These are phyloP conservation scores for Polyploca ridens DNA, from an alignment of 2,888 invertebrate species.

Conservation along the genomic window DNA sequence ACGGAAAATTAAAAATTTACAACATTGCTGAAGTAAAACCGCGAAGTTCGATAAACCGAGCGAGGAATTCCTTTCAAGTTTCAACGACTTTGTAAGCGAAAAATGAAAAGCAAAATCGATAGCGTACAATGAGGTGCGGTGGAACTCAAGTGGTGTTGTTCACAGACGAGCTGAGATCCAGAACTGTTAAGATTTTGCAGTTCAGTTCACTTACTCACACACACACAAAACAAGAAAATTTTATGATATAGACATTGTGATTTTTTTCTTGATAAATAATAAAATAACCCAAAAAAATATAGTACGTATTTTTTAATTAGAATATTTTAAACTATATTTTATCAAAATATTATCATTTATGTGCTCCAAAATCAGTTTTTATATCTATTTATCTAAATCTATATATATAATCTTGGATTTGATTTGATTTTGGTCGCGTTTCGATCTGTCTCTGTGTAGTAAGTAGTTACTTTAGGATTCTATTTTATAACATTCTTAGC, in stretches of 20 bases:
- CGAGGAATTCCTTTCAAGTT: constrained; percentile 30
- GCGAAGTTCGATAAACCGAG: constrained; percentile 18
- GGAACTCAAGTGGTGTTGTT: background rate
- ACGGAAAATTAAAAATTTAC: constrained; percentile 26
- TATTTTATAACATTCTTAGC: background rate
- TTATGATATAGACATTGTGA: too few species aligned
- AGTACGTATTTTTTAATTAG: background rate
- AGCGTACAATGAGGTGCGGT: constrained; percentile 8
- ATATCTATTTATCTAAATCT: too few species aligned
- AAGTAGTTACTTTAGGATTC: background rate
- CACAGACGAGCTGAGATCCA: background rate
- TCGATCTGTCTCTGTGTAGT: too few species aligned
- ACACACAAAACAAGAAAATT: too few species aligned
- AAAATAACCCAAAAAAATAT: too few species aligned
- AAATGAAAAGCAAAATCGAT: constrained; percentile 25
- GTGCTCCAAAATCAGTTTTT: too few species aligned
- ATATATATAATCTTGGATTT: too few species aligned
- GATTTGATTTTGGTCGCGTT: too few species aligned
- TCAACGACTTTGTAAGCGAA: constrained; percentile 29
- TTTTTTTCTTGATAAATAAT: too few species aligned
- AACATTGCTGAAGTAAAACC: constrained; percentile 15
- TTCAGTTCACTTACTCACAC: too few species aligned
- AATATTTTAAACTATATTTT: too few species aligned
- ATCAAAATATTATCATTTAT: too few species aligned
- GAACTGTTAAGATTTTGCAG: constrained; percentile 5